phyloP scores from a whole-genome alignment of 2,888 invertebrate genomes.

The Pteria penguin region DNA sequence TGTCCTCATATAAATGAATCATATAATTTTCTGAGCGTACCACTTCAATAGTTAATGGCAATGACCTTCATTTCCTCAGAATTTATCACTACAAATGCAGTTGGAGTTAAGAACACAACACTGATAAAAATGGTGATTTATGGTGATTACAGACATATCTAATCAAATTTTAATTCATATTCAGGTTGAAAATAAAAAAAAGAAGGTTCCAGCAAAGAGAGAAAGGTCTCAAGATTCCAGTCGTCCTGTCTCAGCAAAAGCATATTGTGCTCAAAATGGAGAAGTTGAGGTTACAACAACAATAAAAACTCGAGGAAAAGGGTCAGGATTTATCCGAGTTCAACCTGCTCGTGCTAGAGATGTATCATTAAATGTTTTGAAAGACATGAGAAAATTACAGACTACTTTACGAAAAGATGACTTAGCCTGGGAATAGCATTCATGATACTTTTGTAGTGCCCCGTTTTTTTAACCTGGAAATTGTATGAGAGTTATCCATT shows the following conservation, averaged over 20 bases:
- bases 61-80: too few relatives aligned
- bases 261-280: constrained; percentile 47
- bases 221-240: constrained; percentile 18
- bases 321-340: constrained; percentile 51
- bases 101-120: too few relatives aligned
- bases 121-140: too few relatives aligned
- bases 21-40: too few relatives aligned
- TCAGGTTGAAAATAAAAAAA: constrained; percentile 61
- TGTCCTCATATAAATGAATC: too few relatives aligned
- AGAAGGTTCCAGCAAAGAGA: constrained; percentile 36
- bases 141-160: too few relatives aligned
- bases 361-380: constrained; percentile 70
- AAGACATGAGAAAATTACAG: constrained; percentile 78
- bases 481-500: too few relatives aligned
- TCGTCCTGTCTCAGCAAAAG: constrained; percentile 14
- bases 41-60: too few relatives aligned
- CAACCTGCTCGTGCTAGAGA: constrained; percentile 55
- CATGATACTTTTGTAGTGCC: too few relatives aligned
- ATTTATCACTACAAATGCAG: too few relatives aligned
- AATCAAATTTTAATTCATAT: too few relatives aligned
- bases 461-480: too few relatives aligned
- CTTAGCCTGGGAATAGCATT: constrained; percentile 73
- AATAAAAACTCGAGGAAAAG: constrained; percentile 59
- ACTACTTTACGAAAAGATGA: constrained; percentile 77
- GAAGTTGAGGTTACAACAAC: constrained; percentile 70